phyloP scores from a whole-genome alignment of 2,797 vertebrate genomes.

The Pseudotriccus pelzelni region DNA sequence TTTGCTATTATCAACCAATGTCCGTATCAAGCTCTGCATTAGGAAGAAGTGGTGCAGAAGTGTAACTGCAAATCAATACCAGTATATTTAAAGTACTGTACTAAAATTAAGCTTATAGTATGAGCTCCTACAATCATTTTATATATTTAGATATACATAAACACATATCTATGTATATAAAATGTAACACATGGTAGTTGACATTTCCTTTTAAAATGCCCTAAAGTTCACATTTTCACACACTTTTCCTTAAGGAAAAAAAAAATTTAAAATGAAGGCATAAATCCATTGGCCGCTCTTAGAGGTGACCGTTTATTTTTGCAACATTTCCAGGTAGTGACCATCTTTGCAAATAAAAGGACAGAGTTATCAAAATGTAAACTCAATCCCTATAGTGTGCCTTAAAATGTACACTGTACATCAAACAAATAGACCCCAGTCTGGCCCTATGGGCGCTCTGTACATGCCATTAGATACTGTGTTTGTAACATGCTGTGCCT shows the following conservation, averaged over 20 bases:
- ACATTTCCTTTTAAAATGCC: constrained; percentile 54
- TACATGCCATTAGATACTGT: constrained; percentile 64
- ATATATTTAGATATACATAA: constrained; percentile 67
- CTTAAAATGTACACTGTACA: constrained; percentile 77
- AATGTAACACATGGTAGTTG: constrained; percentile 30
- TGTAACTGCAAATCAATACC: constrained; percentile 81
- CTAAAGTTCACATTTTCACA: constrained; percentile 44
- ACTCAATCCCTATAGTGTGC: constrained; percentile 75
- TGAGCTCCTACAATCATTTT: constrained; percentile 73
- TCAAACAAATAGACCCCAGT: constrained; percentile 55
- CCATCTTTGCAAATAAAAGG: constrained; percentile 68
- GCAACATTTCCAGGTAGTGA: constrained; percentile 67
- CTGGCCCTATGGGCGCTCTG: constrained; percentile 59
- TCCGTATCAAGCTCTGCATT: constrained; percentile 70
- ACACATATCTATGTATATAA: constrained; percentile 69
- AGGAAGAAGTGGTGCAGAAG: constrained; percentile 81
- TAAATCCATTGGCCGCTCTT: constrained; percentile 34
- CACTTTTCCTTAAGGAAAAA: neutral
- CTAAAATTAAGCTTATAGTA: constrained; percentile 75
- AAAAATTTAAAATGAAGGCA: neutral
- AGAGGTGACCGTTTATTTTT: constrained; percentile 58
- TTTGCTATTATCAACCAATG: constrained; percentile 43
- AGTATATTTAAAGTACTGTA: constrained; percentile 82
- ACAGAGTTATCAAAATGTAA: constrained; percentile 64
- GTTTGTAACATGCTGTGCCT: constrained; percentile 60